phyloP scores from a whole-genome alignment of 2,888 invertebrate genomes.

The Pimpla rufipes region DNA sequence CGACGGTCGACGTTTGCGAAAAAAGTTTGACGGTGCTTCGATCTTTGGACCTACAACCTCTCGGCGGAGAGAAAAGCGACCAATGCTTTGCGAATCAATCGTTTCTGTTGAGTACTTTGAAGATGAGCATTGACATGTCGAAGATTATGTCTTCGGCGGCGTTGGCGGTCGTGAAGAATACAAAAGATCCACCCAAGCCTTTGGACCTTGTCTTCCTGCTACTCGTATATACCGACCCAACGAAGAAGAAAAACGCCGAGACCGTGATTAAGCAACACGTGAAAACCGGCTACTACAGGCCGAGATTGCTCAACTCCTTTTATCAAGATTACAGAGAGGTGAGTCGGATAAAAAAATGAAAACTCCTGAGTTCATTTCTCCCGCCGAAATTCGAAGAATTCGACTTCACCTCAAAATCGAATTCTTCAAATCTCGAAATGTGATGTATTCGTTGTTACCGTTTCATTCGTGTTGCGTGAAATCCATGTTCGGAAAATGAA shows the following conservation, averaged over 20 bases:
- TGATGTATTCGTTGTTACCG: too few relatives aligned
- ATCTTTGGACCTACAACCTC: constrained; percentile 78
- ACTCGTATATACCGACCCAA: constrained; percentile 84
- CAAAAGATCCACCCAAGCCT: constrained; percentile 88
- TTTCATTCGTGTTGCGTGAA: too few relatives aligned
- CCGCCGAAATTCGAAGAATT: too few relatives aligned
- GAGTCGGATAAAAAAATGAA: constrained; percentile 21
- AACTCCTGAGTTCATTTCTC: too few relatives aligned
- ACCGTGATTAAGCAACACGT: constrained; percentile 88
- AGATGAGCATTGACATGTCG: constrained; percentile 87
- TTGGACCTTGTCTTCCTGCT: constrained; percentile 90
- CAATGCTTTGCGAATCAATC: constrained; percentile 88
- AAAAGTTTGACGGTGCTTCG: constrained; percentile 79
- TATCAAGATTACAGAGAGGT: constrained; percentile 80
- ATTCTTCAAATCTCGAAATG: too few relatives aligned
- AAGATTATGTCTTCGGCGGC: constrained; percentile 87
- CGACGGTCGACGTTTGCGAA: constrained; percentile 78
- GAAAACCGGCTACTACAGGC: constrained; percentile 87
- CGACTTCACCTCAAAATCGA: too few relatives aligned
- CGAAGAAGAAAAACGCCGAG: constrained; percentile 88
- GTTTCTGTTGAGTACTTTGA: constrained; percentile 87
- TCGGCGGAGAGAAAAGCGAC: constrained; percentile 84
- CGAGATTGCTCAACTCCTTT: constrained; percentile 86
- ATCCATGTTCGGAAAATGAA: too few relatives aligned
- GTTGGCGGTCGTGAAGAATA: constrained; percentile 87